Percentiles rank a stretch among this genome's conserved stretches.
phyloP scores from a whole-genome alignment of 2,797 vertebrate species.

The Melanotaenia boesemani region DNA sequence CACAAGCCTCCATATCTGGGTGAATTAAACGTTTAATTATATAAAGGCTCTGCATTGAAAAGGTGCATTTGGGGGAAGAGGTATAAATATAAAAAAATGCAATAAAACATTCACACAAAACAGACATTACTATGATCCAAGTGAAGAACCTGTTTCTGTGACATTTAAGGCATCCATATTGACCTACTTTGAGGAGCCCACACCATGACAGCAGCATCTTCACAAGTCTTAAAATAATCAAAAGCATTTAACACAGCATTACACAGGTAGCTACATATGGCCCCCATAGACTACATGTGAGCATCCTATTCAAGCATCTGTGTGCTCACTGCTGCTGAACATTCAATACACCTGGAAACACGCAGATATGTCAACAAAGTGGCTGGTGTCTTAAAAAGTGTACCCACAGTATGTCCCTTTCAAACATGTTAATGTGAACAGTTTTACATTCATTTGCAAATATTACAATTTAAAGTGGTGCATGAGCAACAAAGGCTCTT shows the following conservation, averaged over 20 bases:
- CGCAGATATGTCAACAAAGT: conserved; percentile 63
- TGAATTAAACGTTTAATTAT: conserved; percentile 58
- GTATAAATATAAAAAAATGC: conserved; percentile 55
- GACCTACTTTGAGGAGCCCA: conserved; percentile 41
- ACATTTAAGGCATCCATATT: conserved; percentile 62
- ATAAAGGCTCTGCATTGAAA: conserved; percentile 59
- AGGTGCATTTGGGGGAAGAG: not conserved
- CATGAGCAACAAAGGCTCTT: conserved; percentile 31
- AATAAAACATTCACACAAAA: conserved; percentile 55
- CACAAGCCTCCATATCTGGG: conserved; percentile 25
- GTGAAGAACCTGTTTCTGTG: conserved; percentile 34
- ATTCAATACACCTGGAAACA: conserved; percentile 53
- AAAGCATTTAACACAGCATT: conserved; percentile 48
- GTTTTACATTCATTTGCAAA: conserved; percentile 64
- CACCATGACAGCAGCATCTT: conserved; percentile 60
- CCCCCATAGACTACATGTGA: conserved; percentile 47
- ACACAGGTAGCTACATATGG: conserved; percentile 56
- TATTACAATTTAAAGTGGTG: conserved; percentile 49
- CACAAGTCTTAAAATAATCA: conserved; percentile 54
- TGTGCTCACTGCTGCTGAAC: conserved; percentile 52
- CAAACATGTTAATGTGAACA: conserved; percentile 41
- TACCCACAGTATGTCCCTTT: conserved; percentile 51
- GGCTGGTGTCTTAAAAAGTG: conserved; percentile 63
- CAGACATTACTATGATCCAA: conserved; percentile 29
- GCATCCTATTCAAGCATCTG: conserved; percentile 31